Conservation (phyloP, 2,888 invertebrate genomes). For the Dione vanillae region DNA sequence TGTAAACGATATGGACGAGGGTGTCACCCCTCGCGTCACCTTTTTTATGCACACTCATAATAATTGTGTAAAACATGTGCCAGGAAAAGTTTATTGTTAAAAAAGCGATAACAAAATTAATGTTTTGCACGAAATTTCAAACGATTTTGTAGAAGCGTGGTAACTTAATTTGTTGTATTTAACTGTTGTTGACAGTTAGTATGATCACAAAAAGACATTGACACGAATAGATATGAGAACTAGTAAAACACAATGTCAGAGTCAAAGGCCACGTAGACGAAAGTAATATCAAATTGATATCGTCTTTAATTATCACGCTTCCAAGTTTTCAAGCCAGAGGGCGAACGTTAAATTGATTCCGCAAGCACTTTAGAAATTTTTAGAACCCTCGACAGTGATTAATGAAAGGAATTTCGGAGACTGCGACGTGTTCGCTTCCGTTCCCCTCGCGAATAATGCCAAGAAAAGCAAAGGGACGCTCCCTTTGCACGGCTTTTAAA, state of each 20-base stretch:
- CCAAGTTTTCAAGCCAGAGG: slow-evolving; percentile 72
- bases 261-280: slow-evolving; percentile 47
- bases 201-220: slow-evolving; percentile 44
- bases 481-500: slow-evolving; percentile 47
- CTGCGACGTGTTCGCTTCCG: slow-evolving; percentile 63
- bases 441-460: slow-evolving; percentile 59
- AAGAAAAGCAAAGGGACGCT: slow-evolving; percentile 68
- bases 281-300: slow-evolving; percentile 68
- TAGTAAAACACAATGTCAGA: slow-evolving; percentile 56
- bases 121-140: not conserved
- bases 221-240: slow-evolving; percentile 48
- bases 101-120: not conserved
- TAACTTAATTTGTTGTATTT: slow-evolving; percentile 16
- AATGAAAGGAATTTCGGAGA: slow-evolving; percentile 78
- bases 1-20: not conserved
- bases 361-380: slow-evolving; percentile 74
- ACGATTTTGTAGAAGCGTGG: not conserved
- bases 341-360: slow-evolving; percentile 79
- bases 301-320: slow-evolving; percentile 74
- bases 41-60: slow-evolving; percentile 13
- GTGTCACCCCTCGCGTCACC: slow-evolving; percentile 14
- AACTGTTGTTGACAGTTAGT: slow-evolving; percentile 27
- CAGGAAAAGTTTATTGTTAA: slow-evolving; percentile 17
- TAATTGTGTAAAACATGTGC: slow-evolving; percentile 24
- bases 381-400: slow-evolving; percentile 81